Evolutionary conservation across 2,888 invertebrate genomes (phyloP).

Genomic region (Morpho deidamia): DNA sequence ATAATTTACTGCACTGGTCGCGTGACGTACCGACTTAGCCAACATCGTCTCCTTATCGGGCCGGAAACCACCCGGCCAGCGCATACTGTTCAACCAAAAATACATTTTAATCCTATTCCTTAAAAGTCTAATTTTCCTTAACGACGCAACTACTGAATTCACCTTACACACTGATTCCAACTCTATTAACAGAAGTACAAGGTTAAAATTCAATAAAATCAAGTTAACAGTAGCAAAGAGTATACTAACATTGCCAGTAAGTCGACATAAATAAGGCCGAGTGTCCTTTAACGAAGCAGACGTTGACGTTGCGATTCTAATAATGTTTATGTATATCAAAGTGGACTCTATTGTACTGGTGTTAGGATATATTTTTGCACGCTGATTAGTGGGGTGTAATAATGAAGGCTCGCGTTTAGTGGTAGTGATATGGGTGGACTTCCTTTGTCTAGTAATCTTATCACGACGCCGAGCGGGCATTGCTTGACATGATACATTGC

Average conservation of each 20-base stretch:
- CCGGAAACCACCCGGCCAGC: constrained; percentile 58
- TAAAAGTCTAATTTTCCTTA: constrained; percentile 50
- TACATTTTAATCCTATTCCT: constrained; percentile 40
- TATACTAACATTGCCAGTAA: constrained; percentile 72
- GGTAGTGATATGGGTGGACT: constrained; percentile 76
- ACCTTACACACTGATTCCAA: constrained; percentile 36
- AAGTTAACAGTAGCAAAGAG: constrained; percentile 52
- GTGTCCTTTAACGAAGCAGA: constrained; percentile 77
- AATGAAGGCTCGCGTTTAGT: constrained; percentile 70
- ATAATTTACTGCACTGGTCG: constrained; percentile 75
- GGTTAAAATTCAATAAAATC: constrained; percentile 39
- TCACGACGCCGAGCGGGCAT: constrained; percentile 61
- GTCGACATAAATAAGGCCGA: constrained; percentile 76
- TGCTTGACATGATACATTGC: constrained; percentile 71
- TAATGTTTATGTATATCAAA: constrained; percentile 47
- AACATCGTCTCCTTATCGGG: constrained; percentile 69
- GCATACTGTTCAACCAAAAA: constrained; percentile 39
- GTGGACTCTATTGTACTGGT: constrained; percentile 47
- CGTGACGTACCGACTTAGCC: constrained; percentile 72
- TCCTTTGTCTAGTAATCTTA: constrained; percentile 78
- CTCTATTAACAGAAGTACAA: constrained; percentile 46
- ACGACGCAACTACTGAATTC: constrained; percentile 30
- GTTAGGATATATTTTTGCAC: constrained; percentile 44
- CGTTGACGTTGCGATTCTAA: constrained; percentile 68
- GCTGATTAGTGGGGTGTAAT: constrained; percentile 34